Base-by-base conservation (phyloP, 2,113 vertebrate genomes). In the Tetraodon nigroviridis region DNA sequence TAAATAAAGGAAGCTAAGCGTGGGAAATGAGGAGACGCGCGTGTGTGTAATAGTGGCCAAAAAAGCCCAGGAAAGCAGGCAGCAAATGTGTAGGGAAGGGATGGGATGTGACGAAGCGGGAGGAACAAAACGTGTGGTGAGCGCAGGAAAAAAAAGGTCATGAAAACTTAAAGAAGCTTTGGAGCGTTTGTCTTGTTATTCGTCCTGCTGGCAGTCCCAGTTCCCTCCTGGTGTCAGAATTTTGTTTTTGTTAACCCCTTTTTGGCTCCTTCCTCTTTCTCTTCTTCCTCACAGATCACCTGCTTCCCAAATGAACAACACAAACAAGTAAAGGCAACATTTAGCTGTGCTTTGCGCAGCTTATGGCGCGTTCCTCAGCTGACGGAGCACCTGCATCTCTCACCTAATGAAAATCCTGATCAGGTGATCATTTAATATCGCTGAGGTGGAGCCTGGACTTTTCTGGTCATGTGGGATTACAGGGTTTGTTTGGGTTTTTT, bases 341-440 rank as follows among this genome's bases (percentile, higher is more conserved):
- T 40, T 64, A 73, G 69, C 67, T 70, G 49, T 6, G 48, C 46
- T 67, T 68, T 44, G 22, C 17, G 40, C 24, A 27, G 24, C 24
- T 27, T 27, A 6, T 27, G 24, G 24, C 24, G 5, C 11, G 32
- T 37, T 12, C 11, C 32, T 11, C 32, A 37, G 10, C 7, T 37
- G 7, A 12, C 74, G 59, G 74, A 80, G 69, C 76, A 76, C 76
- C 78, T 72, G 76, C 57, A 80, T 76, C 78, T 78, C 81, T 76
- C 76, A 61, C 71, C 49, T 81, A 82, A 86, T 88, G 81, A 84
- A 69, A 84, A 56, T 74, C 57, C 63, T 24, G 72, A 60, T 77
- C 75, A 81, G 80, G 77, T 80, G 67, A 77, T 68, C 12, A 65
- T 81, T 81, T 79, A 80, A 79, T 83, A 79, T 72, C 55, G 11